Percentiles rank a stretch among this genome's conserved stretches.
Conservation (phyloP, 2,888 invertebrate genomes). For the Tipula unca region DNA sequence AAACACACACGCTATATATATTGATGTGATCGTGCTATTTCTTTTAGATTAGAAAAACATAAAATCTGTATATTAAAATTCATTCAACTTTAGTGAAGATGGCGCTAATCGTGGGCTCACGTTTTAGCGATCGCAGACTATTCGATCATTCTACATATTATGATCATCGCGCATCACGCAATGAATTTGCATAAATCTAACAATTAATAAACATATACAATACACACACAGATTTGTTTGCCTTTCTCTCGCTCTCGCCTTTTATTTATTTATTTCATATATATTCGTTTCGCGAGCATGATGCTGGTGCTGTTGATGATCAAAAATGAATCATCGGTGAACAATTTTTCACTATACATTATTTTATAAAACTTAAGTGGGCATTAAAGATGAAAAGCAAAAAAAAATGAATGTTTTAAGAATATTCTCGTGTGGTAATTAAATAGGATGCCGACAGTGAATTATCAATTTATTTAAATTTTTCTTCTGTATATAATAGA, state of each 20-base stretch:
- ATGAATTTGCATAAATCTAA: constrained; percentile 1
- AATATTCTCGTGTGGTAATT: background rate
- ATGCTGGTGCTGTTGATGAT: background rate
- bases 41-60: background rate
- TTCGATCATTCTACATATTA: background rate
- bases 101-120: background rate
- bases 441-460: background rate
- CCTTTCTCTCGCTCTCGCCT: background rate
- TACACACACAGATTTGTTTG: background rate
- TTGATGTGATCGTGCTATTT: background rate
- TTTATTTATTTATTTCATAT: background rate
- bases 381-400: background rate
- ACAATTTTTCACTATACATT: background rate
- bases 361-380: background rate
- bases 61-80: background rate
- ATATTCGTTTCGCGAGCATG: background rate
- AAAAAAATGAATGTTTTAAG: background rate
- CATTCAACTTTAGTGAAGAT: background rate
- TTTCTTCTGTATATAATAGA: no score
- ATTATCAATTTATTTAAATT: background rate
- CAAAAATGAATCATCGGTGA: background rate
- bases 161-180: background rate
- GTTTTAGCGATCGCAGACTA: background rate
- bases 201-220: background rate
- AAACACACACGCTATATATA: background rate